Percentiles rank a stretch among this genome's conserved stretches.
Evolutionary conservation across 1,140 invertebrate species (phyloP).

Genomic region (Drosophila guanche): DNA sequence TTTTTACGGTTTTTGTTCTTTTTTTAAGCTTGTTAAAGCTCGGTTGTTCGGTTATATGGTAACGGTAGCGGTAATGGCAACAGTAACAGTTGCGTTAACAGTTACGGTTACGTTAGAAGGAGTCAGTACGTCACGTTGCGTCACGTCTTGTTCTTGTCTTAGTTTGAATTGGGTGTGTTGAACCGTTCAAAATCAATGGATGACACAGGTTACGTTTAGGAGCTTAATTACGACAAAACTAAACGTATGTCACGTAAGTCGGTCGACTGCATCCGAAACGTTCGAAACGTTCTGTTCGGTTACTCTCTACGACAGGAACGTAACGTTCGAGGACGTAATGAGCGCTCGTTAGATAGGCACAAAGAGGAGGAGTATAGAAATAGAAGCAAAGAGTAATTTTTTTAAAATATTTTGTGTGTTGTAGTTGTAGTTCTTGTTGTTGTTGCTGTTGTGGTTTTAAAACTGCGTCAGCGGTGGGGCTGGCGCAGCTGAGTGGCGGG

Average conservation of each 20-base stretch:
- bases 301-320: constrained; percentile 38
- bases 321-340: constrained; percentile 52
- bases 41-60: constrained; percentile 60
- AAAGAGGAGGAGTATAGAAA: constrained; percentile 75
- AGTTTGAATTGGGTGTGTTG: constrained; percentile 13
- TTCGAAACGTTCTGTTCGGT: constrained; percentile 33
- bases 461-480: constrained; percentile 66
- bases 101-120: constrained; percentile 14
- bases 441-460: constrained; percentile 41
- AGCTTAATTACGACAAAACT: constrained; percentile 79
- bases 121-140: constrained; percentile 12
- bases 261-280: constrained; percentile 40
- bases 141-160: constrained; percentile 11
- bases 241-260: constrained; percentile 51
- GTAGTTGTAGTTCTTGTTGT: constrained; percentile 53
- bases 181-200: constrained; percentile 72
- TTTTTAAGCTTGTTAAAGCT: constrained; percentile 76
- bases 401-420: constrained; percentile 49
- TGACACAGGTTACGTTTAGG: constrained; percentile 81
- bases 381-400: constrained; percentile 67
- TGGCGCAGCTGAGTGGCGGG: constrained; percentile 77
- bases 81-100: constrained; percentile 32
- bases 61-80: constrained; percentile 33
- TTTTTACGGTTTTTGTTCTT: constrained; percentile 64
- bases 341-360: constrained; percentile 73